Conservation (phyloP, 2,113 vertebrate species). For the Paralichthys olivaceus region DNA sequence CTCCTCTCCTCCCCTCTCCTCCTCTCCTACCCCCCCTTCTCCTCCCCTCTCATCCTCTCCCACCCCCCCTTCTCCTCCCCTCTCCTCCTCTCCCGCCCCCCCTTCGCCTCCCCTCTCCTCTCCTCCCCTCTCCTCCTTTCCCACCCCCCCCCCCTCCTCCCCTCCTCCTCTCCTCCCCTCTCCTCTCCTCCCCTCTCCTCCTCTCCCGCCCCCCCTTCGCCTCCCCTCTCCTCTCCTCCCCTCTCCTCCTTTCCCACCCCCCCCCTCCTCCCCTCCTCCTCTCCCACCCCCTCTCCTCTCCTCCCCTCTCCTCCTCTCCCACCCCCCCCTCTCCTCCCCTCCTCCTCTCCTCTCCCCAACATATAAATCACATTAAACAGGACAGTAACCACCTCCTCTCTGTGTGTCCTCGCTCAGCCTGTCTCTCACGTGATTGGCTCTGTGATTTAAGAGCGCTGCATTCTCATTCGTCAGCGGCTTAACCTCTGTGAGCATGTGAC, state of each 20-base stretch:
- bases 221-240: too few species aligned
- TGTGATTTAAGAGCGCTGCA: conserved; percentile 77
- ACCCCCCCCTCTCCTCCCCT: too few species aligned
- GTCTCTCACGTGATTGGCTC: conserved; percentile 77
- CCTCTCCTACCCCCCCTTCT: too few species aligned
- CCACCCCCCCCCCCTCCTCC: too few species aligned
- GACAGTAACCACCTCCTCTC: conserved; percentile 69
- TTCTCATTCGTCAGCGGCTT: conserved; percentile 75
- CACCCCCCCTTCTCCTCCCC: background rate
- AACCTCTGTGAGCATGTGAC: conserved; percentile 70
- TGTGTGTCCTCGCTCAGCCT: conserved; percentile 71
- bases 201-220: too few species aligned
- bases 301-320: background rate
- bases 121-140: too few species aligned
- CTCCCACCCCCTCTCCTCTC: background rate
- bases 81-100: too few species aligned
- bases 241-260: background rate
- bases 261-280: background rate
- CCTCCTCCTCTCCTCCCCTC: background rate
- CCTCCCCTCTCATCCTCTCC: too few species aligned
- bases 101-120: too few species aligned
- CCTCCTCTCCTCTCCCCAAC: background rate
- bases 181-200: background rate
- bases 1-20: too few species aligned
- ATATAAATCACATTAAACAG: conserved; percentile 62